phyloP scores from a whole-genome alignment of 2,888 invertebrate genomes.

The Uloborus plumipes region DNA sequence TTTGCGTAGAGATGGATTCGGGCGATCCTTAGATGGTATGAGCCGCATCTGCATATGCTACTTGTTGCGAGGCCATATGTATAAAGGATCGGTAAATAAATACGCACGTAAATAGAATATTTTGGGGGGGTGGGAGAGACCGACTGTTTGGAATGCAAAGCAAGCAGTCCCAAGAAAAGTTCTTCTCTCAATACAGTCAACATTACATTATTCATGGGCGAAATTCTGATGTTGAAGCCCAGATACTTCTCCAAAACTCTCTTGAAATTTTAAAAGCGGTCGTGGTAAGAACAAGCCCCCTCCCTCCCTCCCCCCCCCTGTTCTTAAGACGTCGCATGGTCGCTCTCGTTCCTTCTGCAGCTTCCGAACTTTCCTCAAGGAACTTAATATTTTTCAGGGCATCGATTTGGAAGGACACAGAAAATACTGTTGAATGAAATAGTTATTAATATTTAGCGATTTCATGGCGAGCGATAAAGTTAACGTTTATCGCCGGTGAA shows the following conservation, averaged over 20 bases:
- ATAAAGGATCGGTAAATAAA: slow-evolving; percentile 19
- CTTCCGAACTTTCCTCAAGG: too few species aligned
- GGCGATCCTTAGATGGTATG: background rate
- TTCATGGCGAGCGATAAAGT: too few species aligned
- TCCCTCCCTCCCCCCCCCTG: background rate
- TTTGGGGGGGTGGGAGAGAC: background rate
- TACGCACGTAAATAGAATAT: background rate
- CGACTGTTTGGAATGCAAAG: slow-evolving; percentile 16
- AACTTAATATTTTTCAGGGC: too few species aligned
- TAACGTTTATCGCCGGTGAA: too few species aligned
- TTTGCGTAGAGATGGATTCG: slow-evolving; percentile 51
- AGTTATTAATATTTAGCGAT: too few species aligned
- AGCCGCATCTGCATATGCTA: slow-evolving; percentile 26
- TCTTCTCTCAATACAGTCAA: slow-evolving; percentile 15
- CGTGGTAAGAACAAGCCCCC: background rate
- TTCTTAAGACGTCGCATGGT: background rate
- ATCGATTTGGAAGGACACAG: too few species aligned
- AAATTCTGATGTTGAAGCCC: slow-evolving; percentile 23
- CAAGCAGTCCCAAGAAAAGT: slow-evolving; percentile 24
- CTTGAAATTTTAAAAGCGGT: slow-evolving; percentile 49
- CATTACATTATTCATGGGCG: slow-evolving; percentile 56
- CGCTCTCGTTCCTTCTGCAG: background rate
- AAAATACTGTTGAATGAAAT: too few species aligned
- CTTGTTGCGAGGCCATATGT: slow-evolving; percentile 31
- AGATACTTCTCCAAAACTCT: slow-evolving; percentile 34